phyloP scores from a whole-genome alignment of 2,797 vertebrate species.

The Nannoperca australis region DNA sequence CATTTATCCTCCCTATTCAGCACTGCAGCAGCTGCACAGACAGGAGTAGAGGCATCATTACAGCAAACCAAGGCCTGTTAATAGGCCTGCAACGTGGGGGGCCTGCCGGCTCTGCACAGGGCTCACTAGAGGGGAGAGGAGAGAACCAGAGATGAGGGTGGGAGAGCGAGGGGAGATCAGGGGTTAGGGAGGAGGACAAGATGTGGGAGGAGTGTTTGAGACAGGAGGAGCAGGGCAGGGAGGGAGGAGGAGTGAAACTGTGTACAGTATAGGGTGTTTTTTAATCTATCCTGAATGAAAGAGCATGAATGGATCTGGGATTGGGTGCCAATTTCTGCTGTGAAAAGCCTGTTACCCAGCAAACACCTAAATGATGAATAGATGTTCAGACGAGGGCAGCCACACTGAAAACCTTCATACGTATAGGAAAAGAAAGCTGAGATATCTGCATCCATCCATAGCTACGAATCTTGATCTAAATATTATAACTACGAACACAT shows the following conservation, averaged over 20 bases:
- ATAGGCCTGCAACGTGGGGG: constrained; percentile 70
- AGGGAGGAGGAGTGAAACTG: constrained; percentile 8
- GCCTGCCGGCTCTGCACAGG: constrained; percentile 51
- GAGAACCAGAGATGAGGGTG: not conserved
- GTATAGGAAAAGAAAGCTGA: not conserved
- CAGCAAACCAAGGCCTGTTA: constrained; percentile 45
- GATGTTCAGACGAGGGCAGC: not conserved
- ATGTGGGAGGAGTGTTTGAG: constrained; percentile 48
- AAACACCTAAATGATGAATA: constrained; percentile 10
- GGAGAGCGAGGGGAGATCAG: constrained; percentile 34
- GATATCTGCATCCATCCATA: not conserved
- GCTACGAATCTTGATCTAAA: not conserved
- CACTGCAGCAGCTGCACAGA: constrained; percentile 71
- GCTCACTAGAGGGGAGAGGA: constrained; percentile 28
- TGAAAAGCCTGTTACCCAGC: constrained; percentile 21
- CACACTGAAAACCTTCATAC: not conserved
- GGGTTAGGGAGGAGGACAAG: constrained; percentile 41
- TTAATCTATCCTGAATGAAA: constrained; percentile 18
- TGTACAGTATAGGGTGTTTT: constrained; percentile 22
- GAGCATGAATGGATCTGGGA: not conserved
- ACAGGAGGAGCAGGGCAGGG: constrained; percentile 19
- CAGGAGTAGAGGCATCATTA: constrained; percentile 70
- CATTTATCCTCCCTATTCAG: constrained; percentile 63
- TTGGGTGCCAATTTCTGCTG: constrained; percentile 19
- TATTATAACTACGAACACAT: not conserved